Evolutionary conservation across 2,113 vertebrate genomes (phyloP), one percentile per base, ranked within the genome.

Genomic region (Aphelocoma coerulescens): DNA sequence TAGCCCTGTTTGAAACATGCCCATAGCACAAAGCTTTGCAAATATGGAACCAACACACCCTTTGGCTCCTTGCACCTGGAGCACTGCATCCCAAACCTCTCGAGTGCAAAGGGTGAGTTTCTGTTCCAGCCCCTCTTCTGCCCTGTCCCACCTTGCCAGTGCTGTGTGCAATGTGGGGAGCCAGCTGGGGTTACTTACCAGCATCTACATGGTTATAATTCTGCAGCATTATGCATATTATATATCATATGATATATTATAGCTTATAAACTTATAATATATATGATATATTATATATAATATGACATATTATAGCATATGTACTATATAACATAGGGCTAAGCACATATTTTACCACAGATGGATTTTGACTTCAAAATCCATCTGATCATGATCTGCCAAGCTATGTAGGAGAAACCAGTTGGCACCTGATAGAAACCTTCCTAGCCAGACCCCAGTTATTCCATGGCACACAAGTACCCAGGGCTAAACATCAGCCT

Each of bases 341-440:
- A 65, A 61, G 62, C 32, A 13, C 20, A 13, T 68, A 72, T 49
- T 58, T 90, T 48, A 51, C 37, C 82, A 73, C 51, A 73, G 79
- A 93, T 92, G 82, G 67, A 88, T 92, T 96, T 92, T 91, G n/a
- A 61, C 13, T 27, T 76, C 68, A 92, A 96, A 95, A 95, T 63
- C 73, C 84, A 93, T 96, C 91, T 1, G 1, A 48, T 58, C 19
- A 7, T 67, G 67, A 59, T 80, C 59, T 89, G 65, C 68, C 89
- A 95, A 81, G 81, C 91, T 89, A 39, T 0, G 0, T 4, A 78
- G 37, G 33, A 95, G 73, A 87, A 89, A 84, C 89, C 88, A 95
- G 87, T 77, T 93, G 89, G 76, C 17, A 85, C 52, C 30, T 54
- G 33, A 43, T 35, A 51, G 75, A 79, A 88, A 49, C 23, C 49